Percentiles rank a stretch among this genome's conserved stretches.
These are phyloP conservation scores for Rachycentron canadum DNA, from an alignment of 2,797 vertebrate species.

Conservation along the genomic window DNA sequence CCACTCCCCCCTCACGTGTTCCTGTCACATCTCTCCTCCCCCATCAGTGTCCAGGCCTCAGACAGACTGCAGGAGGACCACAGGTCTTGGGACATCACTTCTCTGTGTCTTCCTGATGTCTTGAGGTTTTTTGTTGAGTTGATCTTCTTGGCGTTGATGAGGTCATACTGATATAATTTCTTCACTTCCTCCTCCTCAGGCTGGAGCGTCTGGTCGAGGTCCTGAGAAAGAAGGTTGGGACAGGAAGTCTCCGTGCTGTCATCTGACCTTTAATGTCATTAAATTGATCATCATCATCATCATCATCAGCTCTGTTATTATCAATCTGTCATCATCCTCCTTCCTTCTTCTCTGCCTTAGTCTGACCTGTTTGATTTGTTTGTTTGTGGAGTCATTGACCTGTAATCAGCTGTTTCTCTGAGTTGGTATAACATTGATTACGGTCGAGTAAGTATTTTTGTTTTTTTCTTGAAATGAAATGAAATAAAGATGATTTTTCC, in stretches of 20 bases:
- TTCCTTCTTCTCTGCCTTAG: too few species aligned
- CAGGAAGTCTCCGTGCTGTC: slow-evolving; percentile 92
- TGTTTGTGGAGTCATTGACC: too few species aligned
- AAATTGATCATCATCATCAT: neutral
- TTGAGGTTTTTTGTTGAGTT: too few species aligned
- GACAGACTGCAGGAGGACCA: too few species aligned
- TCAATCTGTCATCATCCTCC: too few species aligned
- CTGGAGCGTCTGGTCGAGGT: slow-evolving; percentile 97
- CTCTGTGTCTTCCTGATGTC: neutral
- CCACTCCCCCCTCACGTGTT: too few species aligned
- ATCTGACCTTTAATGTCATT: slow-evolving; percentile 85
- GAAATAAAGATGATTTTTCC: neutral
- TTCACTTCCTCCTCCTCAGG: slow-evolving; percentile 81
- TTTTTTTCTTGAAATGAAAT: neutral
- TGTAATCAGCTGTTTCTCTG: neutral
- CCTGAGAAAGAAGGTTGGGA: slow-evolving; percentile 95
- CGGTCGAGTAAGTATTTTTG: too few species aligned
- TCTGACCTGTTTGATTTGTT: too few species aligned
- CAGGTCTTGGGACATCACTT: neutral
- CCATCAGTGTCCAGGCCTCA: neutral
- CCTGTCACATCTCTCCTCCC: too few species aligned
- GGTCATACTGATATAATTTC: slow-evolving; percentile 11
- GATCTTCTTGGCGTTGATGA: neutral
- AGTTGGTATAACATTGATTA: neutral
- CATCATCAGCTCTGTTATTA: too few species aligned